A percentile compares a stretch with the other conserved stretches of the same genome.
These are phyloP conservation scores for Eupristina koningsbergeri DNA, from an alignment of 1,140 invertebrate species.

Conservation along the genomic window DNA sequence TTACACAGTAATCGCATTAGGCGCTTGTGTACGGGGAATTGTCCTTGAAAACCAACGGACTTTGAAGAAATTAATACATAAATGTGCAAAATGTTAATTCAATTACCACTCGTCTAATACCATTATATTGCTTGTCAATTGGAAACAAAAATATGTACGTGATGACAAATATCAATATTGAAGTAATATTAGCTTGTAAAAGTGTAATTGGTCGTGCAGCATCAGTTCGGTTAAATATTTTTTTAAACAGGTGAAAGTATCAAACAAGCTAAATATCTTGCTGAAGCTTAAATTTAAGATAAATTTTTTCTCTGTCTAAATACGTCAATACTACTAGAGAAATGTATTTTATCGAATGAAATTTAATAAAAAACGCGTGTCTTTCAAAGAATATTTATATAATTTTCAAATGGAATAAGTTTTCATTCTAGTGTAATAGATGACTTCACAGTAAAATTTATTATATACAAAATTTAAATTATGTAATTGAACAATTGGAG, in stretches of 20 bases:
- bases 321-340: too few species aligned
- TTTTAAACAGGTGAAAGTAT: too few species aligned
- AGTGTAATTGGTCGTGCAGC: too few species aligned
- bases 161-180: too few species aligned
- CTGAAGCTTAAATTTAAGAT: too few species aligned
- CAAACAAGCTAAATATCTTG: too few species aligned
- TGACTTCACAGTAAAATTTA: not conserved
- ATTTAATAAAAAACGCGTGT: not conserved
- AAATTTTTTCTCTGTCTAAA: too few species aligned
- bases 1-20: not conserved
- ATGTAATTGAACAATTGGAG: conserved; percentile 3
- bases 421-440: not conserved
- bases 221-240: too few species aligned
- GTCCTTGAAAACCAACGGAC: not conserved
- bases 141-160: too few species aligned
- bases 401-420: not conserved
- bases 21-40: not conserved
- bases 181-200: too few species aligned
- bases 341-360: too few species aligned
- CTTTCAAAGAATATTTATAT: not conserved
- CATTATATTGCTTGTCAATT: too few species aligned
- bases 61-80: not conserved
- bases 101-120: not conserved
- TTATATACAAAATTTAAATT: not conserved
- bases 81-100: not conserved